Base-by-base conservation (phyloP, 2,888 invertebrate genomes). In the Ochropleura leucogaster region DNA sequence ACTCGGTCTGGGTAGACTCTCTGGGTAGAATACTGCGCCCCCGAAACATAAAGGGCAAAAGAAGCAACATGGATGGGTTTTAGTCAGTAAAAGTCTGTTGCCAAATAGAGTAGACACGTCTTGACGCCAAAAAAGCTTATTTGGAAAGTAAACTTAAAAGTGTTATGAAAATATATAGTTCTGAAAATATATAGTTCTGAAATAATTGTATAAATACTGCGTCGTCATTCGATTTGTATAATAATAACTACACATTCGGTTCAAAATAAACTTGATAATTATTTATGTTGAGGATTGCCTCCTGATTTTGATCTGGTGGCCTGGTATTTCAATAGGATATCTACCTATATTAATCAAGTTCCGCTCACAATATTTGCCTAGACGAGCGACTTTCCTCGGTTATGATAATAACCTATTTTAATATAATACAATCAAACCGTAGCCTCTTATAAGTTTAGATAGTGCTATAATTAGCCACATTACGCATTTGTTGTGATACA, bases 171-270 rank as follows among this genome's bases (percentile, higher is more conserved):
- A 74, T 55, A 69, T 69, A 65, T 53, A 65, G 16, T 9, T 53
- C 59, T 47, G 63, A 51, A 85, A 83, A 75, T 78, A 85, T 30
- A 65, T 53, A 42, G 40, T 59, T n/a, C n/a, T n/a, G n/a, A n/a
- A n/a, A n/a, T n/a, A n/a, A n/a, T n/a, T n/a, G 73, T 78, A 85
- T 71, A 77, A 65, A 67, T 70, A 74, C 68, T 68, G 68, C 70
- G 74, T 64, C 85, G 63, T 80, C 40, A 75, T 69, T 55, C 18
- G 60, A 63, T 68, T n/a, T 40, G 46, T 62, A 49, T 51, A 59
- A 18, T 18, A 12, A 53, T 68, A 78, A 16, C 20, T 30, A 64
- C 62, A 20, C 30, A 10, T 49, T 46, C 12, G 12, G 55, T 68
- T 67, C 7, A 3, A 62, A 60, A 40, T 16, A 44, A 46, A 46